Percentiles rank a stretch among this genome's conserved stretches.
Evolutionary conservation across 2,888 invertebrate genomes (phyloP).

Genomic region (Hololepta plana): DNA sequence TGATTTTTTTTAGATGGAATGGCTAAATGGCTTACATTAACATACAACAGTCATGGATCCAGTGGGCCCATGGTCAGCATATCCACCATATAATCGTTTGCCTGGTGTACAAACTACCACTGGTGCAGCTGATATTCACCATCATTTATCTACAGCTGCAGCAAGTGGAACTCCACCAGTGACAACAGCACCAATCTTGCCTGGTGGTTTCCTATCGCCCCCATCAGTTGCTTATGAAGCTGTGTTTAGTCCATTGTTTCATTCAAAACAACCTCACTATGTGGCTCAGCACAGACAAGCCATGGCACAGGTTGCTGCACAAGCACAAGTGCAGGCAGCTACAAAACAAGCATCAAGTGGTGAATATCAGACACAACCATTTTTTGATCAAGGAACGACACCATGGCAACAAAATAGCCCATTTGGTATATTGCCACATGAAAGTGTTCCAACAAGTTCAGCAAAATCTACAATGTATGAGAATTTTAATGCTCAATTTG

Average conservation of each 20-base stretch:
- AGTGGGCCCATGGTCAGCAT: conserved; percentile 75
- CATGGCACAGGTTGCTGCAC: conserved; percentile 33
- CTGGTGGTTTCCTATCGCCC: conserved; percentile 53
- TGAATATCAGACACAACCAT: conserved; percentile 39
- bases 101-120: conserved; percentile 50
- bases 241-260: conserved; percentile 68
- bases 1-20: conserved; percentile 22
- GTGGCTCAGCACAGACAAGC: conserved; percentile 49
- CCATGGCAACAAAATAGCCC: conserved; percentile 67
- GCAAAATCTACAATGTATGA: conserved; percentile 44
- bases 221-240: conserved; percentile 63
- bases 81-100: conserved; percentile 68
- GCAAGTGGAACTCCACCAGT: conserved; percentile 36
- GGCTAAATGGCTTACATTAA: conserved; percentile 19
- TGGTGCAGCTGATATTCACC: conserved; percentile 50
- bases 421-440: conserved; percentile 61
- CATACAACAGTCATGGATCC: conserved; percentile 50
- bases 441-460: conserved; percentile 51
- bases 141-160: conserved; percentile 49
- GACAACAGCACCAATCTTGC: conserved; percentile 32
- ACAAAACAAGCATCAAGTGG: conserved; percentile 20
- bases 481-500: conserved; percentile 50
- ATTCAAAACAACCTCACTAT: conserved; percentile 26
- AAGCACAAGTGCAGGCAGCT: conserved; percentile 14
- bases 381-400: conserved; percentile 46